Evolutionary conservation across 2,113 vertebrate species (phyloP).

Genomic region (Takifugu bimaculatus): DNA sequence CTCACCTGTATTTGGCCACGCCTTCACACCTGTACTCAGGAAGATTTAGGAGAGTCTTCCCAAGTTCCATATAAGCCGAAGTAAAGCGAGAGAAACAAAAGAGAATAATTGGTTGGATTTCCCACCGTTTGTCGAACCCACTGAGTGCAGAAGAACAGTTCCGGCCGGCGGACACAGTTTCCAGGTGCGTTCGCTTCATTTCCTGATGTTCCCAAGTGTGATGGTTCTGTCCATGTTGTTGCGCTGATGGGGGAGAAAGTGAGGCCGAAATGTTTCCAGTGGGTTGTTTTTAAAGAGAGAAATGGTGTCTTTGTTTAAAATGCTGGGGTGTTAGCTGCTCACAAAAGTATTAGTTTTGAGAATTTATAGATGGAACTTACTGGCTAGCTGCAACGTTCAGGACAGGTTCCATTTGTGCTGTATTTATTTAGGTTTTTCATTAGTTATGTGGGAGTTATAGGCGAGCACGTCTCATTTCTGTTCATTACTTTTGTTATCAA

Average conservation of each 20-base stretch:
- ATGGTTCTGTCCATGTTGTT: no score
- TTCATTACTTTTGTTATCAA: background rate
- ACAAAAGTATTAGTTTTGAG: background rate
- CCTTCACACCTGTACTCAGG: constrained; percentile 40
- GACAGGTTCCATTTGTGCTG: no score
- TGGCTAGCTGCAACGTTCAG: no score
- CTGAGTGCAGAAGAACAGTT: background rate
- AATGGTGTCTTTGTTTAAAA: no score
- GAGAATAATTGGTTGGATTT: background rate
- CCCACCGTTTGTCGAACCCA: background rate
- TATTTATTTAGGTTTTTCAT: no score
- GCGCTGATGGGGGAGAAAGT: background rate
- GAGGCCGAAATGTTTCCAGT: background rate
- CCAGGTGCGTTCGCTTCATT: constrained; percentile 36
- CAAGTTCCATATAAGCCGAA: background rate
- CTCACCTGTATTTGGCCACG: constrained; percentile 50
- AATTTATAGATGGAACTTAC: no score
- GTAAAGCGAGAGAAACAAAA: background rate
- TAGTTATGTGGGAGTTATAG: no score
- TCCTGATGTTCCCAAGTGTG: background rate
- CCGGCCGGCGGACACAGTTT: background rate
- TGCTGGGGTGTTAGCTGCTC: background rate
- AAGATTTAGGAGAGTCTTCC: constrained; percentile 28
- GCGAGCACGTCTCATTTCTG: no score
- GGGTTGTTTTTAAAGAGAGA: no score